These are phyloP conservation scores for Pomacea maculata DNA, from an alignment of 1,140 invertebrate genomes.

Conservation along the genomic window DNA sequence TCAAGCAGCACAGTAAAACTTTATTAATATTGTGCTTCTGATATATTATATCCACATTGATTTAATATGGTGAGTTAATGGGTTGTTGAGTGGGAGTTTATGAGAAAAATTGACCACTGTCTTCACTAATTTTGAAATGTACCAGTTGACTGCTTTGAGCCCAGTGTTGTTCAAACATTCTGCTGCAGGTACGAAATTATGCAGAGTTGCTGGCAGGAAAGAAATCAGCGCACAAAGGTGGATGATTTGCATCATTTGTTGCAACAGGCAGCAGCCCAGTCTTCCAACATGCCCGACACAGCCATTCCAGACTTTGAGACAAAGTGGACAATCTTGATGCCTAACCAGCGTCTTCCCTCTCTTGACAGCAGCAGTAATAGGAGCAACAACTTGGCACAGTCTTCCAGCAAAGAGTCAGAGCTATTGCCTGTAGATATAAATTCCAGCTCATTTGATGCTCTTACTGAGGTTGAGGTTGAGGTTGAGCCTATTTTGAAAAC, in stretches of 20 bases:
- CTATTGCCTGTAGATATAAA: background rate
- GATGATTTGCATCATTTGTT: conserved; percentile 44
- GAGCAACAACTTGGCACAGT: background rate
- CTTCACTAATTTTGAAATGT: background rate
- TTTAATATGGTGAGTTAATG: too few species aligned
- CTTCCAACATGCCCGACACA: conserved; percentile 12
- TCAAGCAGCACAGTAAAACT: too few species aligned
- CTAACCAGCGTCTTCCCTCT: conserved; percentile 27
- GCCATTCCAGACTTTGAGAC: conserved; percentile 44
- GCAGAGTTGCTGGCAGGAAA: conserved; percentile 50
- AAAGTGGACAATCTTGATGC: conserved; percentile 41
- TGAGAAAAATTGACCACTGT: background rate
- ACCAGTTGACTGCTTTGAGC: background rate
- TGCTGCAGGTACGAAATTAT: conserved; percentile 53
- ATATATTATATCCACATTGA: too few species aligned
- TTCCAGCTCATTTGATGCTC: conserved; percentile 7
- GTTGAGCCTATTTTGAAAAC: background rate
- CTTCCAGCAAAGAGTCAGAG: conserved; percentile 14
- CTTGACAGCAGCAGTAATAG: conserved; percentile 6
- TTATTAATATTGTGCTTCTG: too few species aligned
- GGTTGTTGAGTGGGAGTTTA: background rate
- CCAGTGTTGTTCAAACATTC: conserved; percentile 1
- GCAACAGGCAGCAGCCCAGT: conserved; percentile 22
- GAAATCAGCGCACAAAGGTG: conserved; percentile 37
- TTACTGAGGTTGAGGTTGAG: conserved; percentile 1